A percentile compares a stretch with the other conserved stretches of the same genome.
phyloP scores from a whole-genome alignment of 2,113 vertebrate species.

The Pleuronectes platessa region DNA sequence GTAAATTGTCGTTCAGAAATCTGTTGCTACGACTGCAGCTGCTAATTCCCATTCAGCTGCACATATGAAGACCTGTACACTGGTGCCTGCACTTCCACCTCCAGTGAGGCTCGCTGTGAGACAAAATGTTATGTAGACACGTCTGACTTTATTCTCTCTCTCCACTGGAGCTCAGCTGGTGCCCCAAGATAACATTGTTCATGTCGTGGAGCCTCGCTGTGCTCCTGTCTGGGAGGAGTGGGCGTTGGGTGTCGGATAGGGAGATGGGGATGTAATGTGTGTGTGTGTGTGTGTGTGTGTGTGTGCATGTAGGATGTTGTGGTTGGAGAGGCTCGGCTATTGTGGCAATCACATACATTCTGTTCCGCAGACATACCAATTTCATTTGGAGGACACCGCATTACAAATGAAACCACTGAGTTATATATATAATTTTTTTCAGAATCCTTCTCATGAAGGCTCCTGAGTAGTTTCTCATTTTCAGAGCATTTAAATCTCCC shows the following conservation, averaged over 20 bases:
- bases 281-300: slow-evolving; percentile 15
- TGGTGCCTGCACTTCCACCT: slow-evolving; percentile 13
- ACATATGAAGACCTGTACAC: slow-evolving; percentile 28
- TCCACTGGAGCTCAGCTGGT: slow-evolving; percentile 63
- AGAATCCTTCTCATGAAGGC: not conserved
- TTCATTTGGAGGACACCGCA: slow-evolving; percentile 12
- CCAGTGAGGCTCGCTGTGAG: slow-evolving; percentile 22
- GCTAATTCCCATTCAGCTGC: slow-evolving; percentile 5
- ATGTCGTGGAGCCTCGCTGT: slow-evolving; percentile 40
- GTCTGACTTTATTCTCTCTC: slow-evolving; percentile 51
- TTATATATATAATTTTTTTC: not conserved
- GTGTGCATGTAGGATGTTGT: not conserved
- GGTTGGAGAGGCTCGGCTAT: slow-evolving; percentile 23
- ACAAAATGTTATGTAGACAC: slow-evolving; percentile 32
- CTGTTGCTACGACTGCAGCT: not conserved
- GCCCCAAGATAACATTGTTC: slow-evolving; percentile 66
- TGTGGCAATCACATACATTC: slow-evolving; percentile 16
- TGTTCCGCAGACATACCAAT: slow-evolving; percentile 12
- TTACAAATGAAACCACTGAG: slow-evolving; percentile 21
- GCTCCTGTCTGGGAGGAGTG: slow-evolving; percentile 33
- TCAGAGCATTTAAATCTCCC: slow-evolving; percentile 2
- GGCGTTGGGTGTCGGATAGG: slow-evolving; percentile 32
- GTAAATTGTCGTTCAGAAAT: not conserved
- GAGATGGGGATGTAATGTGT: slow-evolving; percentile 14
- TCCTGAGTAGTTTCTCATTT: slow-evolving; percentile 14